Conservation (phyloP, 23 tunicate genomes). For the Botrylloides violaceus region DNA sequence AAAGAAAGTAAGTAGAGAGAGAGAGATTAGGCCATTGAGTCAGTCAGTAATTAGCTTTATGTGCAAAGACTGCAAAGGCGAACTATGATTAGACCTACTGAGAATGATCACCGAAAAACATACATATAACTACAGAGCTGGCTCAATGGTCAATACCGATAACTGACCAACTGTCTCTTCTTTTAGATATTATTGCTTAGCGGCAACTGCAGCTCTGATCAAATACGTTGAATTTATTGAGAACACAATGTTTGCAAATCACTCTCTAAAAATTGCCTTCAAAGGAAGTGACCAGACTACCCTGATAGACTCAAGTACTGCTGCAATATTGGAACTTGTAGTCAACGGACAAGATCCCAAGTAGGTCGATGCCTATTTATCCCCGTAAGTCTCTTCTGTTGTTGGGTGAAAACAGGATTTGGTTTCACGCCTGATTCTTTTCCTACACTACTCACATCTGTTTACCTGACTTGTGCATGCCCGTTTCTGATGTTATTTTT, state of each 20-base stretch:
- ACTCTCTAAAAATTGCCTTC: conserved; percentile 48
- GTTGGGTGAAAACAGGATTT: no score
- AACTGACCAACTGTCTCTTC: neutral
- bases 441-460: no score
- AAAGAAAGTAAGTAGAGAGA: conserved; percentile 31
- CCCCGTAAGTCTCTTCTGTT: no score
- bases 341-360: conserved; percentile 29
- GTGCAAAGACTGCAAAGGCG: no score
- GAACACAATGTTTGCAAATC: conserved; percentile 57
- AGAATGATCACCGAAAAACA: no score
- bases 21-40: no score
- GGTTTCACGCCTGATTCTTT: no score
- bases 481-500: no score
- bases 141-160: neutral
- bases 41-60: no score
- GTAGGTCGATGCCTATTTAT: neutral
- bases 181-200: conserved; percentile 81
- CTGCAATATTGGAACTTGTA: conserved; percentile 53
- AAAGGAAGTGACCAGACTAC: conserved; percentile 86
- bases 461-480: no score
- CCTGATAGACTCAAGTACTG: conserved; percentile 67
- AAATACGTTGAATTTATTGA: conserved; percentile 70
- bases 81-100: no score
- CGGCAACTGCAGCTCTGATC: conserved; percentile 69
- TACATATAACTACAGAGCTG: neutral